Base-by-base conservation (phyloP, 2,888 invertebrate genomes). In the Mimas tiliae region DNA sequence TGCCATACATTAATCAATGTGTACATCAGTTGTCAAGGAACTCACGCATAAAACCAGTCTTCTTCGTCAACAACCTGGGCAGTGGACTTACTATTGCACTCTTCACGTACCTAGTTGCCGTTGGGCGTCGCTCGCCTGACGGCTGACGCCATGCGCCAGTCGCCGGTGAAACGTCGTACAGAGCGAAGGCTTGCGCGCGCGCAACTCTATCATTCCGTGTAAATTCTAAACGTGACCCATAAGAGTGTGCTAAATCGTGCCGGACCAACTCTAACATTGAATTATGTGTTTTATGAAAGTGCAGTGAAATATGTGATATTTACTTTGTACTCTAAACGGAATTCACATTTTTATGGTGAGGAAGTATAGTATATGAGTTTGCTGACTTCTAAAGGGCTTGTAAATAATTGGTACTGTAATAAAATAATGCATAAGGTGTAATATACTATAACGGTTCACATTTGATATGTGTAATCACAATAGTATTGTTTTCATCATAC, bases 281-380 rank as follows among this genome's bases (percentile, higher is more conserved):
- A 69, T 67, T 72, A 76, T 72, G 66, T 68, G 70, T 77, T 75
- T 73, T 73, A 80, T 79, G 83, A 79, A 80, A 72, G 86, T 87
- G 84, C 75, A 80, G 85, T 87, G 87, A 74, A 76, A 84, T 78
- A 88, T 87, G 89, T 89, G 89, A 74, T 69, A 67, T 64, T 79
- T 83, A 85, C 86, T 83, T 78, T 73, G 81, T 81, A 81, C 74
- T 78, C 80, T 64, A 55, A 73, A 77, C 81, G 78, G 82, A 74
- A 79, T 84, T 86, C 81, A 79, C 76, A 81, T 88, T 87, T 88
- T 85, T 85, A 87, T 82, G 88, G 91, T 91, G 81, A 88, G 88
- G 75, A 82, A 78, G 72, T 79, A 71, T 81, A 72, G 75, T 80
- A 74, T 79, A 78, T 83, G 74, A 34, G 55, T 65, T 65, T 38